Evolutionary conservation across 2,888 invertebrate species (phyloP), one percentile per base, ranked within the genome.

Genomic region (Baccha elongata): DNA sequence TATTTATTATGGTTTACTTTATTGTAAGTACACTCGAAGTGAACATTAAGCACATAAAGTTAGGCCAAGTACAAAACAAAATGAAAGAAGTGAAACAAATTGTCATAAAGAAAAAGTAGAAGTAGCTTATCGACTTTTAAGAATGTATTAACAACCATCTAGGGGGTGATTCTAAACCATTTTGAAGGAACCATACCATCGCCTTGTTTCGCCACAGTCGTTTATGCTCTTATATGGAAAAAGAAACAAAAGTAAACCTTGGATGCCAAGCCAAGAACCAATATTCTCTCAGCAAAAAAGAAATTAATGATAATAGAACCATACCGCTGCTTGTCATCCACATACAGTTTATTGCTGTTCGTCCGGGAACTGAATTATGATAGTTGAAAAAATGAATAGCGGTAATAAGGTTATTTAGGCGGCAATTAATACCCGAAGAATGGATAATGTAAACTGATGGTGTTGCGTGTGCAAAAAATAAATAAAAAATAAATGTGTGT

Each of bases 1-100:
- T 60, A 81, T 81, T 76, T 81, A 81, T 81, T 81, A 67, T 60
- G 67, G 65, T 76, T 72, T 72, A 60, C 69, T 76, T 76, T 76
- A 67, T 71, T 62, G 76, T 44, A 60, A 60, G 60, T 60, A 81
- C 81, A 75, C 76, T 81, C 81, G n/a, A 71, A 72, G 76, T 81
- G 60, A 76, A 75, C 71, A 76, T 75, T 69, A 75, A 80, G 37
- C 52, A 68, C 35, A 68, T 42, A 50, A 62, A 79, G 68, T 52
- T 74, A 68, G 11, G 44, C 62, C 53, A 64, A 17, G 17, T 58
- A 15, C 10, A 48, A 15, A 62, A 35, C 8, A 23, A 46, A 52
- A n/a, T n/a, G n/a, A 52, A 62, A 21, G 19, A 69, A 32, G 15
- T 21, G 23, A 19, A 50, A 71, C 48, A 65, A 65, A 78, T 68